Conservation (phyloP, 1,140 invertebrate species). For the Stegodyphus dumicola region DNA sequence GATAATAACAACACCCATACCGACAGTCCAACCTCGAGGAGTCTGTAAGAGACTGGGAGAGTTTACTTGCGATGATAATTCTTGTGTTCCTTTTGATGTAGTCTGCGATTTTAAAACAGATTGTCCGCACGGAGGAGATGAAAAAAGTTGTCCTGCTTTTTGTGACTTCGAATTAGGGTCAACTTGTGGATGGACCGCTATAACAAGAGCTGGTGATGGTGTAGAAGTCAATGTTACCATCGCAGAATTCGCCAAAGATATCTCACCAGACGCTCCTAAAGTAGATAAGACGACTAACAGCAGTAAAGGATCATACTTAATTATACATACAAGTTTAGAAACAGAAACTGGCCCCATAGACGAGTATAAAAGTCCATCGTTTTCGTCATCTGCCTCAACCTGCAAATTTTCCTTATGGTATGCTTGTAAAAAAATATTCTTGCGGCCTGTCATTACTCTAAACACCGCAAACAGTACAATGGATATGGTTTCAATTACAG, state of each 20-base stretch:
- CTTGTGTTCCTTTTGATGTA: slow-evolving; percentile 42
- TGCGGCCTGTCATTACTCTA: background rate
- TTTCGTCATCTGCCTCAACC: slow-evolving; percentile 11
- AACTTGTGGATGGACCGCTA: slow-evolving; percentile 43
- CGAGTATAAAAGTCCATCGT: slow-evolving; percentile 30
- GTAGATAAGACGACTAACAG: slow-evolving; percentile 47
- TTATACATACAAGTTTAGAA: slow-evolving; percentile 23
- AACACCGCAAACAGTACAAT: background rate
- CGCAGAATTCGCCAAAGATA: slow-evolving; percentile 13
- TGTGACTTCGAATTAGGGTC: slow-evolving; percentile 63
- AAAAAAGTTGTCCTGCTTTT: slow-evolving; percentile 61
- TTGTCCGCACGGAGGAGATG: slow-evolving; percentile 62
- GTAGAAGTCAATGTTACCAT: slow-evolving; percentile 47
- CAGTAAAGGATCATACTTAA: slow-evolving; percentile 36
- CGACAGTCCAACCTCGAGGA: slow-evolving; percentile 45
- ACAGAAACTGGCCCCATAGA: slow-evolving; percentile 17
- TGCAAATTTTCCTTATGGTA: slow-evolving; percentile 56
- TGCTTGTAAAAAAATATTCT: background rate
- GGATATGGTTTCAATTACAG: slow-evolving; percentile 13
- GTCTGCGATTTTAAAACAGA: slow-evolving; percentile 63
- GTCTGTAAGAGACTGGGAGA: slow-evolving; percentile 32
- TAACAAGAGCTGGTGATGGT: slow-evolving; percentile 20
- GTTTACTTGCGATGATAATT: slow-evolving; percentile 63
- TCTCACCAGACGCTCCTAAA: background rate
- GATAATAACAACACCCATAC: slow-evolving; percentile 48